Evolutionary conservation across 2,888 invertebrate genomes (phyloP).

Genomic region (Abrostola tripartita): DNA sequence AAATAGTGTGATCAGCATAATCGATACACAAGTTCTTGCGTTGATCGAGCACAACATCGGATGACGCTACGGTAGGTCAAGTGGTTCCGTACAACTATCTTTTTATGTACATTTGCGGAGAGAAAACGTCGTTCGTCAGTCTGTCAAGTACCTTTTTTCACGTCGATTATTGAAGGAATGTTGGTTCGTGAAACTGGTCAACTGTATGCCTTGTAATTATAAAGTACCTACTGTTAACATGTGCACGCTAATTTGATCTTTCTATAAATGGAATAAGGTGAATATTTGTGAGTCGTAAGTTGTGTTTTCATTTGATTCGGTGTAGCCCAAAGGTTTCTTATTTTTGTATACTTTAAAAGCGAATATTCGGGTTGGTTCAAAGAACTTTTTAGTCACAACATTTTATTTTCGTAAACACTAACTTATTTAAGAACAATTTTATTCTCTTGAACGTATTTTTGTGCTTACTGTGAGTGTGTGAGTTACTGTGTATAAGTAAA

Average conservation of each 20-base stretch:
- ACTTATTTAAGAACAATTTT: too few relatives aligned
- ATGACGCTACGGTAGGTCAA: conserved; percentile 61
- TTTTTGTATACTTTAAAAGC: neutral
- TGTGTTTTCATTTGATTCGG: conserved; percentile 33
- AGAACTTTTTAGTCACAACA: neutral
- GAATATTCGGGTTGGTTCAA: neutral
- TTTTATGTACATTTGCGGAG: conserved; percentile 58
- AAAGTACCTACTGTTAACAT: conserved; percentile 19
- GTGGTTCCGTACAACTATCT: conserved; percentile 57
- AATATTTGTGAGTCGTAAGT: conserved; percentile 16
- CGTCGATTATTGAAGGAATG: conserved; percentile 48
- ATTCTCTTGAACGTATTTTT: too few relatives aligned
- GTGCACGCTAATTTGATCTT: conserved; percentile 41
- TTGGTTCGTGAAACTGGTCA: conserved; percentile 48
- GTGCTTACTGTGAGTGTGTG: too few relatives aligned
- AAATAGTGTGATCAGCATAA: conserved; percentile 43
- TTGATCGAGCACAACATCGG: conserved; percentile 44
- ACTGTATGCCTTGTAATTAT: conserved; percentile 28
- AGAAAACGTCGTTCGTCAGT: conserved; percentile 59
- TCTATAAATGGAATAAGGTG: conserved; percentile 26
- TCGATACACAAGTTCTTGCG: conserved; percentile 45
- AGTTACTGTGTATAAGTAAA: too few relatives aligned
- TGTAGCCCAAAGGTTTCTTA: neutral
- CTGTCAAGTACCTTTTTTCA: conserved; percentile 50
- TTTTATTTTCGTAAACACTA: too few relatives aligned